Evolutionary conservation across 2,797 vertebrate species (phyloP).

Genomic region (Darevskia mixta): DNA sequence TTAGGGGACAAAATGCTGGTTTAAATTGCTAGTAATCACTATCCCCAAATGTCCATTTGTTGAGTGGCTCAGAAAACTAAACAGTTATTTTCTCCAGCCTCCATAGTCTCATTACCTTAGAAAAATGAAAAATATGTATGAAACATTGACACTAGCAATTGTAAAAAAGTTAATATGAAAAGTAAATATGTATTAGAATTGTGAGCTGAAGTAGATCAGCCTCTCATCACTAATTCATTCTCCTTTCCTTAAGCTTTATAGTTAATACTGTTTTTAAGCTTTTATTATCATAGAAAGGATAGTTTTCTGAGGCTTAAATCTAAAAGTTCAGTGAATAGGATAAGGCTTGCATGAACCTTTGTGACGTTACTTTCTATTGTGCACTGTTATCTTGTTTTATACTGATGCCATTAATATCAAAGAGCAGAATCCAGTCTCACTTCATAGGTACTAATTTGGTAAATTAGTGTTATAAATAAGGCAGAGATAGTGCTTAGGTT

Average conservation of each 20-base stretch:
- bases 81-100: rapidly evolving
- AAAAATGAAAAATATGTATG: background rate
- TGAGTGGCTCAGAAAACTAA: conserved; percentile 43
- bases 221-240: rapidly evolving
- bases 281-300: background rate
- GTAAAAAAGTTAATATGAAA: conserved; percentile 56
- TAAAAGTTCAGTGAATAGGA: background rate
- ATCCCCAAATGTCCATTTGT: conserved; percentile 1
- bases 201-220: conserved; percentile 31
- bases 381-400: background rate
- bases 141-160: background rate
- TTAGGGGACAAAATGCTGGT: background rate
- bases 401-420: conserved; percentile 32
- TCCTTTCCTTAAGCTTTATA: rapidly evolving
- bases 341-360: background rate
- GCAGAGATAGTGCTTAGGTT: conserved; percentile 21
- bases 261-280: rapidly evolving
- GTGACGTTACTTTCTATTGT: background rate
- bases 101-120: rapidly evolving
- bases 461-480: conserved; percentile 34
- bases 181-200: conserved; percentile 63
- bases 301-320: background rate
- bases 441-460: conserved; percentile 15
- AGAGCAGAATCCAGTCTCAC: conserved; percentile 25
- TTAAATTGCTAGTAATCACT: background rate